Evolutionary conservation across 2,888 invertebrate species (phyloP).

Genomic region (Eristalinus sepulchralis): DNA sequence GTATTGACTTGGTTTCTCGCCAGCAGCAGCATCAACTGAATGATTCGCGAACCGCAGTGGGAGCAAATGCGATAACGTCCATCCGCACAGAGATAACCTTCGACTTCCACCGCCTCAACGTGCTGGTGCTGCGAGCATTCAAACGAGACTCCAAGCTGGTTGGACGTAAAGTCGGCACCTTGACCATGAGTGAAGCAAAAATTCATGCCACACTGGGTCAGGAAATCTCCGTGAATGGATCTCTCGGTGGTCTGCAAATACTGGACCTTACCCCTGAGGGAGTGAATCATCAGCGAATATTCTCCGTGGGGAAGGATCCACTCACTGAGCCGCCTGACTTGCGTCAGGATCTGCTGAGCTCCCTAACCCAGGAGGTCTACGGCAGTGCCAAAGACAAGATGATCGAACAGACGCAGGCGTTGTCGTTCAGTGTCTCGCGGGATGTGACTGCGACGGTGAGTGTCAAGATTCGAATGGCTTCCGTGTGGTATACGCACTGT

Average conservation of each 20-base stretch:
- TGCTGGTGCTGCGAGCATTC: constrained; percentile 91
- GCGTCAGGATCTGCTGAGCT: constrained; percentile 76
- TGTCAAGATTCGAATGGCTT: constrained; percentile 86
- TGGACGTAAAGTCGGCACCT: constrained; percentile 95
- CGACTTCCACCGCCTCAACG: constrained; percentile 95
- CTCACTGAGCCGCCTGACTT: constrained; percentile 81
- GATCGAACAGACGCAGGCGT: constrained; percentile 79
- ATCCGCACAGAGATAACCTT: constrained; percentile 91
- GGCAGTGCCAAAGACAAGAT: constrained; percentile 74
- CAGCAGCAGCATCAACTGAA: constrained; percentile 48
- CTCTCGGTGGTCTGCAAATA: constrained; percentile 94
- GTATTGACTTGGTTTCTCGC: constrained; percentile 40
- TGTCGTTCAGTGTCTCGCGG: constrained; percentile 79
- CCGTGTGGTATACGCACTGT: constrained; percentile 96
- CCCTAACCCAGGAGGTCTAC: constrained; percentile 80
- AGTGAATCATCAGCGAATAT: constrained; percentile 90
- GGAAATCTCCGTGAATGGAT: constrained; percentile 88
- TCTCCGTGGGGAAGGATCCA: constrained; percentile 91
- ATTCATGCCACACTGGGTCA: constrained; percentile 88
- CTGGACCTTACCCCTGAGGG: constrained; percentile 93
- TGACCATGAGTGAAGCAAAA: constrained; percentile 94
- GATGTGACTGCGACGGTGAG: constrained; percentile 76
- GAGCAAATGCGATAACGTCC: constrained; percentile 63
- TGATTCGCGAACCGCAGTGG: constrained; percentile 19
- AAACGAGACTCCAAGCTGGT: constrained; percentile 86